Conservation (phyloP, 2,888 invertebrate genomes). For the Biston stratarius region DNA sequence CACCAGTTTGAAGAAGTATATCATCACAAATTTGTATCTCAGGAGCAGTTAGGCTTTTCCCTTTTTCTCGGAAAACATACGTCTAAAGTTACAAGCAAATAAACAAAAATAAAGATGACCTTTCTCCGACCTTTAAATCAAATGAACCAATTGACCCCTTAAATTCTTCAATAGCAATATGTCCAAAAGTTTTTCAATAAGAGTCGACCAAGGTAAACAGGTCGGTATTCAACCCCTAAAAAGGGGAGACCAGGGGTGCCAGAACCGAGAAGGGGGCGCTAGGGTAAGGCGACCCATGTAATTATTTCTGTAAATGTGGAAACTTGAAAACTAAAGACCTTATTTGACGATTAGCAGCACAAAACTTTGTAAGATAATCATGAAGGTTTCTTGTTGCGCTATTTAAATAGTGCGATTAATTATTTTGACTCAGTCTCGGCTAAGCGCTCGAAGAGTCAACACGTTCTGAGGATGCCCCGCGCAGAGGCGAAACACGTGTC, state of each 20-base stretch:
- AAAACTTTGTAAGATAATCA: slow-evolving; percentile 62
- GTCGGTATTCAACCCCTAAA: slow-evolving; percentile 62
- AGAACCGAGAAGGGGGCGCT: slow-evolving; percentile 43
- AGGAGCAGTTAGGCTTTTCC: neutral
- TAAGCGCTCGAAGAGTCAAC: too few species aligned
- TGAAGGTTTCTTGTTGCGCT: slow-evolving; percentile 32
- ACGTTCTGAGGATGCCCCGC: too few species aligned
- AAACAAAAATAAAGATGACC: neutral
- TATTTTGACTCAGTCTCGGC: too few species aligned
- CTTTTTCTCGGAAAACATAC: neutral
- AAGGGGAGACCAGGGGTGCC: slow-evolving; percentile 14
- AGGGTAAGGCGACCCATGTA: slow-evolving; percentile 59
- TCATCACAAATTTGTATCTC: neutral
- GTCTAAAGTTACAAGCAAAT: neutral
- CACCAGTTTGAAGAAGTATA: too few species aligned
- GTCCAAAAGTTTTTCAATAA: slow-evolving; percentile 82
- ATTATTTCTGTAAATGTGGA: slow-evolving; percentile 83
- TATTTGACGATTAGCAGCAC: slow-evolving; percentile 73
- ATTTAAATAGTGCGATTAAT: neutral
- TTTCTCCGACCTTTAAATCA: neutral
- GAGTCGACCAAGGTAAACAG: slow-evolving; percentile 73
- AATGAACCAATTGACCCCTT: slow-evolving; percentile 35
- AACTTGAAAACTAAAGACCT: slow-evolving; percentile 66
- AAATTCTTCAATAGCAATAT: slow-evolving; percentile 61
- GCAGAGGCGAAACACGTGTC: too few species aligned